Conservation (phyloP, 1,140 invertebrate species). For the Drosophila azteca region DNA sequence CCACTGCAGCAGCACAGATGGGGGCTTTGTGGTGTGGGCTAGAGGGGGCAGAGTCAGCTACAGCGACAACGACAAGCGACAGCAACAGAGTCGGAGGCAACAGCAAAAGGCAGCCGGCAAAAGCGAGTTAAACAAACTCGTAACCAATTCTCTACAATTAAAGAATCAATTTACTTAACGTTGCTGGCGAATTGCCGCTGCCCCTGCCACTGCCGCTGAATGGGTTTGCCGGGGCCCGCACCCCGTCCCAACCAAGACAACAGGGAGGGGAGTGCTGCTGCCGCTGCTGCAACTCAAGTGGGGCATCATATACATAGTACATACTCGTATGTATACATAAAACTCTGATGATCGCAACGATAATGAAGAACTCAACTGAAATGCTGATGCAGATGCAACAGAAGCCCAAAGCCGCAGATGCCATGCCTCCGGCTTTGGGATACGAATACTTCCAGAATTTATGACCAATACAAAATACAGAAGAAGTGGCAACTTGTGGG, state of each 20-base stretch:
- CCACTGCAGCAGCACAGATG: constrained; percentile 49
- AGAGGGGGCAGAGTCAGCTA: not conserved
- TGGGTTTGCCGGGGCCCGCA: constrained; percentile 50
- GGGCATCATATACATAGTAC: constrained; percentile 43
- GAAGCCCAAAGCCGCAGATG: constrained; percentile 40
- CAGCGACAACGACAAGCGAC: not conserved
- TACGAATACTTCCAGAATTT: constrained; percentile 34
- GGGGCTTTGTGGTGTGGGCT: constrained; percentile 59
- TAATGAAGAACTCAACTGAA: constrained; percentile 59
- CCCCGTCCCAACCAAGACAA: constrained; percentile 13
- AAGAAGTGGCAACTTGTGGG: constrained; percentile 10
- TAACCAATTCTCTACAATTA: constrained; percentile 81
- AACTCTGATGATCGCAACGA: constrained; percentile 65
- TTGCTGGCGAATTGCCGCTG: constrained; percentile 73
- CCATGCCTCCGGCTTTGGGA: constrained; percentile 22
- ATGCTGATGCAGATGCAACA: constrained; percentile 65
- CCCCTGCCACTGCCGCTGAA: constrained; percentile 22
- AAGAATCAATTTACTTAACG: constrained; percentile 81
- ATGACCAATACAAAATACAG: constrained; percentile 33
- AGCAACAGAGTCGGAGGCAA: constrained; percentile 32
- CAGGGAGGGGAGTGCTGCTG: not conserved
- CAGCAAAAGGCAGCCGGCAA: constrained; percentile 23
- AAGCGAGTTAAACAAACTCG: constrained; percentile 78
- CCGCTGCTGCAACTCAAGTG: constrained; percentile 61
- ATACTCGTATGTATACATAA: constrained; percentile 31